Percentiles rank a stretch among this genome's conserved stretches.
Conservation (phyloP, 2,888 invertebrate species). For the Clanis bilineata region DNA sequence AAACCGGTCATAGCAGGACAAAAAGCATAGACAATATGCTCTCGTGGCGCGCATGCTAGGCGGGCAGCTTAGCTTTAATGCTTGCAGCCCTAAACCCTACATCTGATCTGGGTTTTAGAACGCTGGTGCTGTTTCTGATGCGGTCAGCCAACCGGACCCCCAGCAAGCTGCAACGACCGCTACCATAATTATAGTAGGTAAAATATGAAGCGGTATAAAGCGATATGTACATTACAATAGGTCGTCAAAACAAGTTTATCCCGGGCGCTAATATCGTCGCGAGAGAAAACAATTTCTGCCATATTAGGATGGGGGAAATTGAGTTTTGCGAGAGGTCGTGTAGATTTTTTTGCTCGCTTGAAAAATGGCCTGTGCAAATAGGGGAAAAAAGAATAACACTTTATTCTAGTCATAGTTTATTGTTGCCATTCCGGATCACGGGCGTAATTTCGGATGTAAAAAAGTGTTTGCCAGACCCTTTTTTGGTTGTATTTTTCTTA, state of each 20-base stretch:
- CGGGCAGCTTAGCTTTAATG: too few species aligned
- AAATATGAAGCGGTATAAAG: not conserved
- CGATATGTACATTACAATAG: constrained; percentile 27
- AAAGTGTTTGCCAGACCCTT: constrained; percentile 12
- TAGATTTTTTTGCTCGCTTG: constrained; percentile 30
- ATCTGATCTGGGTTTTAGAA: too few species aligned
- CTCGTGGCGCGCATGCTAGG: too few species aligned
- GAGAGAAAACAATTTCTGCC: constrained; percentile 54
- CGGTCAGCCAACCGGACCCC: too few species aligned
- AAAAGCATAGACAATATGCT: too few species aligned
- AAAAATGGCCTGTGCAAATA: constrained; percentile 33
- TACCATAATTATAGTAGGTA: too few species aligned
- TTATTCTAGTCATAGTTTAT: constrained; percentile 25
- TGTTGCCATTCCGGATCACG: constrained; percentile 20
- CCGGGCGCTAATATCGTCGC: constrained; percentile 43
- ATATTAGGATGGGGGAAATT: constrained; percentile 47
- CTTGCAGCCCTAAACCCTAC: too few species aligned
- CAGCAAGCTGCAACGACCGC: too few species aligned
- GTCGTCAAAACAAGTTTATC: constrained; percentile 36
- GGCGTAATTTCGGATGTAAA: constrained; percentile 22
- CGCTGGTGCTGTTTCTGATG: too few species aligned
- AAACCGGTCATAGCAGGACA: too few species aligned
- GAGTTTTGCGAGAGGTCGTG: constrained; percentile 29
- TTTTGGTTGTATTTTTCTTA: constrained; percentile 16
- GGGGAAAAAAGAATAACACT: constrained; percentile 26